Base-by-base conservation (phyloP, 2,888 invertebrate genomes). In the Adineta ricciae region DNA sequence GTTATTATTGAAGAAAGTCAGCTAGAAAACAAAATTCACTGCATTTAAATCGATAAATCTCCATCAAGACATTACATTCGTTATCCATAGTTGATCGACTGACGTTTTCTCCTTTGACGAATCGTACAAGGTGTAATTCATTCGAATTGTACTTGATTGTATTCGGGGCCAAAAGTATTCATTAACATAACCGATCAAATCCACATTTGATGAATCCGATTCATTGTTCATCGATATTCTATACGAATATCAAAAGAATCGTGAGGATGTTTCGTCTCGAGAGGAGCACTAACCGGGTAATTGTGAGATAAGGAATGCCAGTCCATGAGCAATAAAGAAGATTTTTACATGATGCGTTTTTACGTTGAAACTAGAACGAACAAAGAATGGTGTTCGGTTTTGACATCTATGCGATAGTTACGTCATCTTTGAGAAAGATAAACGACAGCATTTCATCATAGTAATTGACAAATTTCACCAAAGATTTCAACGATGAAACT, bases 101-200 rank as follows among this genome's bases (percentile, higher is more conserved):
- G 21, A 14, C n/a, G 38, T 38, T 11, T 41, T 8, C 0, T n/a
- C 78, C n/a, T 41, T 21, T 41, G 0, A 7, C 14, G 14, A 1
- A 78, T 78, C 78, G 14, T 41, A 41, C 41, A 78, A 78, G 2
- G 38, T 41, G 41, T 78, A 78, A 41, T 24, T 21, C 41, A 78
- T 41, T 41, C 78, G 78, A 78, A 78, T 38, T 11, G 78, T 78
- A 78, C 78, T 41, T 8, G 41, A 38, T 78, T 78, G 41, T 24
- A 78, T 11, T 11, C 78, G 78, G n/a, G 78, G 78, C 78, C 78
- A 78, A 78, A 78, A 78, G 11, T 41, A 38, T 41, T 78, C 78
- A n/a, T 19, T 41, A 0, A 78, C 19, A 78, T 78, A 78, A 78
- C 8, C n/a, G 24, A 41, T n/a, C 14, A 78, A 11, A 41, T 78